Base-by-base conservation (phyloP, 2,797 vertebrate genomes). In the Rhyacichthys aspro region DNA sequence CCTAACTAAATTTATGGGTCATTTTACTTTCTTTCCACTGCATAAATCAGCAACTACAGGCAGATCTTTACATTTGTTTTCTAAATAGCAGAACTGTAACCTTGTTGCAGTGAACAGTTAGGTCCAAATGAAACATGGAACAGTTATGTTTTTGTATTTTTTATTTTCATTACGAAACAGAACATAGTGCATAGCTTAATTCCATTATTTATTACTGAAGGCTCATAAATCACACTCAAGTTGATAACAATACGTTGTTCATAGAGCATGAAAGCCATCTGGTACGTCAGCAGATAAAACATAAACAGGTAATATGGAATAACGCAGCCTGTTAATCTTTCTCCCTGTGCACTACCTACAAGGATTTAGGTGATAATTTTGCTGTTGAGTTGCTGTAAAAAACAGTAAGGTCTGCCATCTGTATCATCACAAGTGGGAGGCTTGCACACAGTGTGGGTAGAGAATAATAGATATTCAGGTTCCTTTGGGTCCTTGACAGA, bases 391-490 rank as follows among this genome's bases (percentile, higher is more conserved):
- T 72, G 48, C 68, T 47, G 36, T 60, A 71, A 70, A 67, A 49
- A 63, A 63, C 36, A 66, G 62, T 70, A 54, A 68, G 55, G 76
- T 78, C 63, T 74, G 59, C 72, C 71, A 49, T 71, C 54, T 79
- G 63, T 74, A 55, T 33, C 53, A 55, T 33, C 23, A 33, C n/a
- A 75, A 77, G 76, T 76, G 72, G 67, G 73, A 78, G 61, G 68
- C 55, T 70, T 74, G 64, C 55, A 73, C 60, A 73, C 38, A 57
- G 67, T 19, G 65, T 79, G 74, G 81, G 66, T 16, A 56, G 70
- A 79, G 50, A 74, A 82, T 76, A 73, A 81, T 77, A 74, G 68
- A 78, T 79, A 59, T 63, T 63, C 60, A 76, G 54, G 60, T 76
- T 79, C 60, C 60, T 81, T 71, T 72, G 76, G 70, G 74, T 71